Evolutionary conservation across 2,888 invertebrate genomes (phyloP).

Genomic region (Unio delphinus): DNA sequence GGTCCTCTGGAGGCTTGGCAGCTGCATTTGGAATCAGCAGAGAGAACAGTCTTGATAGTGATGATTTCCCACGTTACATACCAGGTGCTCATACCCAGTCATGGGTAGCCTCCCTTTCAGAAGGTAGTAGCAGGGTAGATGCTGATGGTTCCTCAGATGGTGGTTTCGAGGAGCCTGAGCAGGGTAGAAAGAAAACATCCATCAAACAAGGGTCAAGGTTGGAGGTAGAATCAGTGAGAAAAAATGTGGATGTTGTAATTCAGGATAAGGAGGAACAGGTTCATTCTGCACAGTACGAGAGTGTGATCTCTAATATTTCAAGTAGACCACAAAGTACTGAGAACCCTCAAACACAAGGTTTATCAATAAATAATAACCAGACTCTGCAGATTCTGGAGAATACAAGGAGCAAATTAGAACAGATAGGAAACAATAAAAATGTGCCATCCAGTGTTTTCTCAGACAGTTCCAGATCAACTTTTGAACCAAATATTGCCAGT

Average conservation of each 20-base stretch:
- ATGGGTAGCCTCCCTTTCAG: slow-evolving; percentile 34
- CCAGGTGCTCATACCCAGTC: slow-evolving; percentile 10
- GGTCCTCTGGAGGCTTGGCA: slow-evolving; percentile 66
- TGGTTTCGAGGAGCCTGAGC: slow-evolving; percentile 19
- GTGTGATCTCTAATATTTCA: no score
- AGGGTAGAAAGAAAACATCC: slow-evolving; percentile 8
- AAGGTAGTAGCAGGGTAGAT: slow-evolving; percentile 21
- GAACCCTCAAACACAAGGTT: no score
- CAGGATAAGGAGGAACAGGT: slow-evolving; percentile 12
- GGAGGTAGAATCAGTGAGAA: neutral
- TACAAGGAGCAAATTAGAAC: no score
- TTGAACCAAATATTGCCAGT: no score
- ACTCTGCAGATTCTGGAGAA: no score
- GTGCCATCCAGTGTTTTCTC: no score
- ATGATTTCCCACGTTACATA: slow-evolving; percentile 40
- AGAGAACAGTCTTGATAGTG: slow-evolving; percentile 59
- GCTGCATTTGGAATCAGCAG: slow-evolving; percentile 63
- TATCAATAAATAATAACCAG: no score
- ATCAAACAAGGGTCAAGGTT: neutral
- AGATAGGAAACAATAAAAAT: no score
- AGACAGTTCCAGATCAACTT: no score
- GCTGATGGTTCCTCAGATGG: slow-evolving; percentile 33
- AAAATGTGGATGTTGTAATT: slow-evolving; percentile 8
- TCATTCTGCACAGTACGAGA: no score
- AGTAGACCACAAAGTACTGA: no score